phyloP scores from a whole-genome alignment of 2,888 invertebrate species.

The Drosophila phalerata region DNA sequence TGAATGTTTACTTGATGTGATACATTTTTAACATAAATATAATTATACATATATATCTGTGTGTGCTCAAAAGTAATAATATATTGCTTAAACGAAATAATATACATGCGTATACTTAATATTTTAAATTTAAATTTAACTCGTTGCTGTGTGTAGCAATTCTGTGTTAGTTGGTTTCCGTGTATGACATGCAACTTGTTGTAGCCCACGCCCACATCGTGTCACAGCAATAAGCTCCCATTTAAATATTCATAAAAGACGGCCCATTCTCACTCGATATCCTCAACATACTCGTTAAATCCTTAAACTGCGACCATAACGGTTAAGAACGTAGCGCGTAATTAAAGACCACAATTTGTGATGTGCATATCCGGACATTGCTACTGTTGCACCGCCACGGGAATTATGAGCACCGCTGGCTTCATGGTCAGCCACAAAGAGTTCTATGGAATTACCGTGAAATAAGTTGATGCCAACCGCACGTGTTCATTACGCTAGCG shows the following conservation, averaged over 20 bases:
- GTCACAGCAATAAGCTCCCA: neutral
- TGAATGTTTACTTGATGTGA: conserved; percentile 11
- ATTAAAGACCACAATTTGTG: conserved; percentile 46
- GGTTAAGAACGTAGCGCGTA: conserved; percentile 15
- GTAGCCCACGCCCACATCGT: conserved; percentile 5
- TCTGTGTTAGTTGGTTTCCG: neutral
- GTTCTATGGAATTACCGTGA: conserved; percentile 43
- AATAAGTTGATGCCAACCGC: conserved; percentile 46
- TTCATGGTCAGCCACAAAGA: conserved; percentile 24
- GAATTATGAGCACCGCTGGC: neutral
- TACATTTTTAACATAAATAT: neutral
- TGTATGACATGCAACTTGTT: conserved; percentile 9
- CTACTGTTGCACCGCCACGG: conserved; percentile 2
- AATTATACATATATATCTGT: neutral
- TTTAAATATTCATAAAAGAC: conserved; percentile 26
- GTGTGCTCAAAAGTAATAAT: neutral
- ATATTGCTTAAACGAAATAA: neutral
- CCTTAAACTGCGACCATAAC: conserved; percentile 6
- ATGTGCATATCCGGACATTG: conserved; percentile 31
- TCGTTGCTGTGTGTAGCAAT: neutral
- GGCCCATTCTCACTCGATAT: neutral
- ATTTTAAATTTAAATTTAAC: neutral
- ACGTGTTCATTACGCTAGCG: conserved; percentile 48
- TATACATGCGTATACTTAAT: conserved; percentile 21
- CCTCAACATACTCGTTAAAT: conserved; percentile 7